These are phyloP conservation scores for Leptopilina boulardi DNA, from an alignment of 1,140 invertebrate genomes.

Conservation along the genomic window DNA sequence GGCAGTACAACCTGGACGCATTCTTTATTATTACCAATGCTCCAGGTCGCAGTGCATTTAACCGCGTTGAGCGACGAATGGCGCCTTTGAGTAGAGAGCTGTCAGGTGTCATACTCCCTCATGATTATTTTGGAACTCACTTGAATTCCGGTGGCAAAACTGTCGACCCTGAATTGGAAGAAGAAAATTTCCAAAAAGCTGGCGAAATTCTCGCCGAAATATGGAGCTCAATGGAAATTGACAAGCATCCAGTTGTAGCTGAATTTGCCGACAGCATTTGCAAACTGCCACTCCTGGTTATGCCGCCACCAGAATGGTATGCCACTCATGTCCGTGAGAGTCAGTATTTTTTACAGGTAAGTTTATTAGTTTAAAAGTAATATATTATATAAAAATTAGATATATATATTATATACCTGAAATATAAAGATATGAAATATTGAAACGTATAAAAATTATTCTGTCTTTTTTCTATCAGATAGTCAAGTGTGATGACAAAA, in stretches of 20 bases:
- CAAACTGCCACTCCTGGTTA: background rate
- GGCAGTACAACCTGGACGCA: conserved; percentile 59
- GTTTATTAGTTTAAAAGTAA: background rate
- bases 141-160: conserved; percentile 64
- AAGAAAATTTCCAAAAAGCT: conserved; percentile 63
- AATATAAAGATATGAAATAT: too few relatives aligned
- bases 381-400: background rate
- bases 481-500: background rate
- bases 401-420: too few relatives aligned
- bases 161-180: conserved; percentile 63
- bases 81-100: conserved; percentile 60
- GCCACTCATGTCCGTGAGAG: conserved; percentile 33
- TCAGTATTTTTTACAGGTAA: conserved; percentile 41
- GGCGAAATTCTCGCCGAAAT: conserved; percentile 61
- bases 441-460: background rate
- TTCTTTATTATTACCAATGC: conserved; percentile 71
- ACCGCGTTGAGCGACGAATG: conserved; percentile 62
- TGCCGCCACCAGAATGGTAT: conserved; percentile 17
- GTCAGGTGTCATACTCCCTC: conserved; percentile 56
- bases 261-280: conserved; percentile 22
- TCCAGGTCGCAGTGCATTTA: conserved; percentile 62
- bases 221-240: conserved; percentile 43
- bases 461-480: background rate
- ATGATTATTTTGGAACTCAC: conserved; percentile 59
- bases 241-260: conserved; percentile 26